Evolutionary conservation across 2,113 vertebrate genomes (phyloP).

Genomic region (Rutilus rutilus): DNA sequence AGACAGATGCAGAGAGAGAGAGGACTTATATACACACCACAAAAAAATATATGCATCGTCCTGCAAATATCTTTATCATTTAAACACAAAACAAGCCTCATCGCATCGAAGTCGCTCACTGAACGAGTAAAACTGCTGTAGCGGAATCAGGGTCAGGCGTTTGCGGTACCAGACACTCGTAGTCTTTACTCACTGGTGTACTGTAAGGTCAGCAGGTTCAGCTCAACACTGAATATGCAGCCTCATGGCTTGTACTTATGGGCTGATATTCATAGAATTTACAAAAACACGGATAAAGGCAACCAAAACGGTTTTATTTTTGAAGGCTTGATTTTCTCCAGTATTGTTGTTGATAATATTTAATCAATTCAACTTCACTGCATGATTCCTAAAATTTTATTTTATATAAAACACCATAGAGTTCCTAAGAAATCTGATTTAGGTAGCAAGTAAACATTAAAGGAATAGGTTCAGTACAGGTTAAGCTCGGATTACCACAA

Average conservation of each 20-base stretch:
- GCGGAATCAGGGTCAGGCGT: background rate
- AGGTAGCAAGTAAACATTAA: background rate
- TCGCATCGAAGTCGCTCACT: background rate
- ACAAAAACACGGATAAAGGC: conserved; percentile 4
- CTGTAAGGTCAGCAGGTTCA: conserved; percentile 51
- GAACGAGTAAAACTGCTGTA: conserved; percentile 1
- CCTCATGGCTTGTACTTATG: conserved; percentile 37
- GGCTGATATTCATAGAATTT: conserved; percentile 48
- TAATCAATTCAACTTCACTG: background rate
- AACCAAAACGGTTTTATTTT: background rate
- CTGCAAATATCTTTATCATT: background rate
- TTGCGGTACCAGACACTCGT: background rate
- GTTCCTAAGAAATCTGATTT: background rate
- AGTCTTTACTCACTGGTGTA: conserved; percentile 34
- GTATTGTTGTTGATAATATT: background rate
- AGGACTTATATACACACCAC: background rate
- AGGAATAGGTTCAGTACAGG: background rate
- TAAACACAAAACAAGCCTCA: background rate
- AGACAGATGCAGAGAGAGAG: conserved; percentile 44
- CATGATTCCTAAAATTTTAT: background rate
- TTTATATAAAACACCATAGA: background rate
- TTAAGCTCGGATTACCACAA: background rate
- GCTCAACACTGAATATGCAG: conserved; percentile 43
- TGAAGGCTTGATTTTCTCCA: background rate
- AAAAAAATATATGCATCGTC: background rate